Base-by-base conservation (phyloP, 2,797 vertebrate species). In the Myotis pilosus region DNA sequence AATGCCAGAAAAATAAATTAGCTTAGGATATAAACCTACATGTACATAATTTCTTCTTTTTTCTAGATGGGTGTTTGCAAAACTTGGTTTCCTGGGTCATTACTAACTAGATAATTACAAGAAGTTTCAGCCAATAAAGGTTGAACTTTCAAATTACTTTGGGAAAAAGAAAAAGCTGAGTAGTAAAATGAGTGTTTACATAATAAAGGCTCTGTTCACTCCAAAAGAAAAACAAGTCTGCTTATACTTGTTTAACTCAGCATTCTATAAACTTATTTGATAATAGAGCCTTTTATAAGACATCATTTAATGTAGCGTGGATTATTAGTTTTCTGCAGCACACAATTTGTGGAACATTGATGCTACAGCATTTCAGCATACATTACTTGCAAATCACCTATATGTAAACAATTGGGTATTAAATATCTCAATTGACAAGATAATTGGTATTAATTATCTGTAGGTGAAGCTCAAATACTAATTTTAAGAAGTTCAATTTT, bases 121-220 rank as follows among this genome's bases (percentile, higher is more conserved):
- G 38, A 49, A 76, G 16, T 88, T 94, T 92, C 78, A 69, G 6
- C 2, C 20, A 87, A 44, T 94, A 82, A 53, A 22, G 6, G n/a
- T 64, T 90, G 22, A 8, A 74, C 23, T 93, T 96, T 81, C 49
- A 94, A 96, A 93, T 93, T 94, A 94, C 38, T 64, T 95, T 79
- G 8, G 64, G 10, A 15, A 16, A 64, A 25, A 2, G 10, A 51
- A 36, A 75, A 49, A 66, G 55, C 60, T 64, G n/a, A 91, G 75
- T 92, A 78, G 55, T 93, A 92, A 92, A 93, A 93, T 82, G 85
- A 10, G 13, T 87, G 10, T 93, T 90, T 88, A 76, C 68, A 94
- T 92, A 87, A 76, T 92, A 94, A 95, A 85, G 60, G 5, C 55
- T 87, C 10, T 64, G 60, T 23, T 95, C 51, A 94, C 38, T 57